Base-by-base conservation (phyloP, 2,888 invertebrate species). In the Habroteleia sp. region DNA sequence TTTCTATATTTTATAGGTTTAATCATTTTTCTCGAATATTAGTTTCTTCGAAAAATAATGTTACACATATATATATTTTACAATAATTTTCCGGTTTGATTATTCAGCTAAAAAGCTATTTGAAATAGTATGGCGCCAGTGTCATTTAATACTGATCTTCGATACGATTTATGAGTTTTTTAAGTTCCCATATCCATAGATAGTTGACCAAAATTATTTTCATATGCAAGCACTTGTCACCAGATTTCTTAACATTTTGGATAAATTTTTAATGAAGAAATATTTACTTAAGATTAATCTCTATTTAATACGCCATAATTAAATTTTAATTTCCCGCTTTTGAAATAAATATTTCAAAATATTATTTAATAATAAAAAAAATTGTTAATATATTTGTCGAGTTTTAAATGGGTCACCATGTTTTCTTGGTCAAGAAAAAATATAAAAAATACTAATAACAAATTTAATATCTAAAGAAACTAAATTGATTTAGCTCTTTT, bases 151-250 rank as follows among this genome's bases (percentile, higher is more conserved):
- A 50, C 48, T 1, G 54, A 17, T 27, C 44, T 33, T 13, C 8
- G 11, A 42, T 27, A 54, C 42, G 11, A 65, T 65, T 65, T 65
- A 65, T 27, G 69, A 62, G 44, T 41, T 48, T 10, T 13, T 7
- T 39, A 6, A 46, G 42, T 58, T 69, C 69, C 54, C 62, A 37
- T 11, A 69, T 62, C 46, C 52, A 44, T 8, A 42, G 54, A 46
- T 44, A 60, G 17, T 14, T 37, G 62, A 54, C 54, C 62, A 29
- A 62, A 71, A 62, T 71, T 20, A 52, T 71, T 71, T 62, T 54
- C 71, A 71, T 50, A 62, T 62, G 71, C 35, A 10, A 37, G 10
- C 60, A 69, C 60, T 69, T 52, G 23, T 42, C 42, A 11, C 42
- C 17, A 41, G 16, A 56, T 39, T 58, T 68, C 48, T 58, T 68